These are phyloP conservation scores for Dromas ardeola DNA, from an alignment of 2,113 vertebrate genomes.

Conservation along the genomic window DNA sequence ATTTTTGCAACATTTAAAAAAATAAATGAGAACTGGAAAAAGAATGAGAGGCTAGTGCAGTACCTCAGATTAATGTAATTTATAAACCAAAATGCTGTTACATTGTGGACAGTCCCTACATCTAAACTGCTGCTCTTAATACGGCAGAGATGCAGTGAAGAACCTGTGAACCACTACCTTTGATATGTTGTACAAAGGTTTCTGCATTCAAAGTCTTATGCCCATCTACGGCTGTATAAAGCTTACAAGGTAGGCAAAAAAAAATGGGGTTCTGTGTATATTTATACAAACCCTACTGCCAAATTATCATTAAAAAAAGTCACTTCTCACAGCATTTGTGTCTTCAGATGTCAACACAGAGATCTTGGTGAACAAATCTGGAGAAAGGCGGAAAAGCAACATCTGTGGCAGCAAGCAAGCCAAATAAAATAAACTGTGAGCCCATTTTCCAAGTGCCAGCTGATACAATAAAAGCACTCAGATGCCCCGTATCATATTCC, in stretches of 20 bases:
- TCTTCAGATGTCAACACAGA: background rate
- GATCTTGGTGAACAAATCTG: background rate
- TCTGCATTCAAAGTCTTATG: background rate
- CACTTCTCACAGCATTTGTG: background rate
- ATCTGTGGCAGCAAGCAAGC: background rate
- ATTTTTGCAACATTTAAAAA: background rate
- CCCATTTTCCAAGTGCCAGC: background rate
- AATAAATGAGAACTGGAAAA: background rate
- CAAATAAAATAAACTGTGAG: background rate
- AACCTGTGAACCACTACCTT: background rate
- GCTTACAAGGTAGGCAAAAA: background rate
- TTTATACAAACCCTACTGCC: background rate
- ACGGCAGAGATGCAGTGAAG: background rate
- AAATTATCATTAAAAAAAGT: background rate
- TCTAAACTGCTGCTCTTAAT: background rate
- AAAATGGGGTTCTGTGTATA: background rate
- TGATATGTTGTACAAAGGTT: background rate
- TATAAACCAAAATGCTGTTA: background rate
- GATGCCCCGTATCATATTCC: background rate
- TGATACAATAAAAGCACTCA: background rate
- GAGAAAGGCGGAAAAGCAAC: background rate
- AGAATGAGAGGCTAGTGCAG: background rate
- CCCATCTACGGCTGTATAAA: background rate
- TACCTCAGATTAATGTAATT: background rate
- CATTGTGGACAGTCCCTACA: background rate